A percentile compares a stretch with the other conserved stretches of the same genome.
phyloP scores from a whole-genome alignment of 2,113 vertebrate genomes.

The Murina feae region DNA sequence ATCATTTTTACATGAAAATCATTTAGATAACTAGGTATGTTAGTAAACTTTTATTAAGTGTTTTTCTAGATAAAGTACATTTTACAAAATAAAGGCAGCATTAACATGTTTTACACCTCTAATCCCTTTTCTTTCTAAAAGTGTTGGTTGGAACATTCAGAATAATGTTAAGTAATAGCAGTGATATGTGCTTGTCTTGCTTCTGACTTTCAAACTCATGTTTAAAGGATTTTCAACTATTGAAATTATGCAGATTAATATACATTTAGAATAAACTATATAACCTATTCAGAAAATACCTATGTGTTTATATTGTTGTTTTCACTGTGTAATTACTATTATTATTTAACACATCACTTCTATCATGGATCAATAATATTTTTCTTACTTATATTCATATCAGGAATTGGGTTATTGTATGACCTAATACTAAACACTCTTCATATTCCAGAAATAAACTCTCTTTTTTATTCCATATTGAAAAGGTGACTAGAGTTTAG shows the following conservation, averaged over 20 bases:
- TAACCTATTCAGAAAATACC: background rate
- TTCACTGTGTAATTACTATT: background rate
- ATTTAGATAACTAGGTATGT: background rate
- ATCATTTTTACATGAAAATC: background rate
- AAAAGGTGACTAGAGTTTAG: background rate
- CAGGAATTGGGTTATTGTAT: background rate
- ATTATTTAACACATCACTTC: background rate
- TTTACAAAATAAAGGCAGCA: background rate
- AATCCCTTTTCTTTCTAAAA: background rate
- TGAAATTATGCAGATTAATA: background rate
- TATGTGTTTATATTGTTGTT: background rate
- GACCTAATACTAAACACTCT: background rate
- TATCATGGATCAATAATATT: background rate
- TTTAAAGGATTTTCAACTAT: background rate
- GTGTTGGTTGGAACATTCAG: background rate
- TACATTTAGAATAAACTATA: background rate
- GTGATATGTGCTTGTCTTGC: too few relatives aligned
- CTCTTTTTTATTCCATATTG: background rate
- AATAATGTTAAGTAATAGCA: background rate
- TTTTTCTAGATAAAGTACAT: background rate
- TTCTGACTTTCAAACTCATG: background rate
- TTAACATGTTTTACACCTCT: background rate
- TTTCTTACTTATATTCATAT: background rate
- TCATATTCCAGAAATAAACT: background rate
- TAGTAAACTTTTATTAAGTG: background rate